These are phyloP conservation scores for Drosophila limbata DNA, from an alignment of 2,888 invertebrate genomes.

Conservation along the genomic window DNA sequence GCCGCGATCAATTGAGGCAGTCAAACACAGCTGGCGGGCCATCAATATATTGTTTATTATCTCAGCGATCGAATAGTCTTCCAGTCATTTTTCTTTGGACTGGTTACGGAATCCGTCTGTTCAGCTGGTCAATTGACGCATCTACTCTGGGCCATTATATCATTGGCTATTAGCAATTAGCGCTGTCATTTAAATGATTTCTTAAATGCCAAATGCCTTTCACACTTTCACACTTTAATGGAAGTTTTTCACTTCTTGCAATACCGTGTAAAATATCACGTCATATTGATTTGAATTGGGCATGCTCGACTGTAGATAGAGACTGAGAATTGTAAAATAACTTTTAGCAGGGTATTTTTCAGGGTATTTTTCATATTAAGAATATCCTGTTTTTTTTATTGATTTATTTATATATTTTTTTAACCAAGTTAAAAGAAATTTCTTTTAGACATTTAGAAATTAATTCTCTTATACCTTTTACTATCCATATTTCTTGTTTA, in stretches of 20 bases:
- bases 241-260: constrained; percentile 3
- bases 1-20: constrained; percentile 10
- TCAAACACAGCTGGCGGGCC: constrained; percentile 23
- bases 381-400: too few species aligned
- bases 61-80: constrained; percentile 37
- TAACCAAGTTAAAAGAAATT: too few species aligned
- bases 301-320: background rate
- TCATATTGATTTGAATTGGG: background rate
- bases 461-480: background rate
- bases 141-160: constrained; percentile 38
- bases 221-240: constrained; percentile 17
- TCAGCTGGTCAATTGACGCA: constrained; percentile 50
- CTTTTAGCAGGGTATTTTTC: background rate
- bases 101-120: constrained; percentile 19
- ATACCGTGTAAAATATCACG: constrained; percentile 21
- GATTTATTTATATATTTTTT: too few species aligned
- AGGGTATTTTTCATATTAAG: background rate
- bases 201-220: constrained; percentile 38
- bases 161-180: constrained; percentile 57
- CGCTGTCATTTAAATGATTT: constrained; percentile 63
- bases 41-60: constrained; percentile 47
- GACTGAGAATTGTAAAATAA: background rate
- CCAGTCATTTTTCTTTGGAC: background rate
- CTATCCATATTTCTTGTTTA: background rate
- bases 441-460: too few species aligned